These are phyloP conservation scores for Zosterops pallidus DNA, from an alignment of 2,113 vertebrate species.

Conservation along the genomic window DNA sequence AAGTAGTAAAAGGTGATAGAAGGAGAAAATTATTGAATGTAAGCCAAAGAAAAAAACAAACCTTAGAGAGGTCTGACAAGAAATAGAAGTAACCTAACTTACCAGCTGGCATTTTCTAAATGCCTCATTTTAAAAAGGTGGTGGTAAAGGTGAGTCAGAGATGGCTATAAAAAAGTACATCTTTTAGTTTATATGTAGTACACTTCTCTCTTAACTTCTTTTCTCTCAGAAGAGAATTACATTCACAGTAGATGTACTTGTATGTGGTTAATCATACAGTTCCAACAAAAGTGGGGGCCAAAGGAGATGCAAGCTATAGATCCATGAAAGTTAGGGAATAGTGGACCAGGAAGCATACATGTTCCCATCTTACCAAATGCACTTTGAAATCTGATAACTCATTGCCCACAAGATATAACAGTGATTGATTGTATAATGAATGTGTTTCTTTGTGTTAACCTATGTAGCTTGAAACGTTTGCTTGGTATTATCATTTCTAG, in stretches of 20 bases:
- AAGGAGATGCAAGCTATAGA: background rate
- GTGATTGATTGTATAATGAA: background rate
- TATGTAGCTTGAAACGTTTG: background rate
- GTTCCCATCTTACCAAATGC: background rate
- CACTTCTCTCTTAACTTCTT: background rate
- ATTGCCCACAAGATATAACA: background rate
- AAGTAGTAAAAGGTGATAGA: background rate
- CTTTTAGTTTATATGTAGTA: background rate
- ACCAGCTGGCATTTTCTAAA: background rate
- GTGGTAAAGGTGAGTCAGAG: background rate
- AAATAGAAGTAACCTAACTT: background rate
- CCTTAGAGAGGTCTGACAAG: background rate
- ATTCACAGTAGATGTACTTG: background rate
- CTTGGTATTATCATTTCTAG: background rate
- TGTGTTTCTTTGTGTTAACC: background rate
- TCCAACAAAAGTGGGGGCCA: background rate
- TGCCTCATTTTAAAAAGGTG: background rate
- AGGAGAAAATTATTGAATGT: background rate
- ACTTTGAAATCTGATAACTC: background rate
- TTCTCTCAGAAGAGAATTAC: background rate
- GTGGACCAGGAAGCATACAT: background rate
- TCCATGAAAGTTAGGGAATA: background rate
- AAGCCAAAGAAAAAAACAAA: background rate
- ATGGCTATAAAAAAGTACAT: background rate
- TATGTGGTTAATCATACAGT: background rate